phyloP scores from a whole-genome alignment of 2,113 vertebrate species.

The Hirundichthys speculiger region DNA sequence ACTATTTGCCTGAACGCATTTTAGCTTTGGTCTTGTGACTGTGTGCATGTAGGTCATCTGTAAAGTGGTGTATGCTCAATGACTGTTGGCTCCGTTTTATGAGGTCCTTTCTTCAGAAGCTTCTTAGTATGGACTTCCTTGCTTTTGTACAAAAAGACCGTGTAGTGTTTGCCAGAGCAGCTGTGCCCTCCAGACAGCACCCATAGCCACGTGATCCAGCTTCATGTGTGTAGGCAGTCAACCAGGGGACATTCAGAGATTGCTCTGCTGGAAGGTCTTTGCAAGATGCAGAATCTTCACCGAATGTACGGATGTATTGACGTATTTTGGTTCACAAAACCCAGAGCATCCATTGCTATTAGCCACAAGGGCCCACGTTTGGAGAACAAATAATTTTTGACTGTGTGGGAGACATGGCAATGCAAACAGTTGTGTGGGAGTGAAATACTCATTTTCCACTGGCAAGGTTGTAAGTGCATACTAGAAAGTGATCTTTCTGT shows the following conservation, averaged over 20 bases:
- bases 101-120: conserved; percentile 25
- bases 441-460: conserved; percentile 27
- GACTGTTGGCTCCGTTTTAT: conserved; percentile 33
- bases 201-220: conserved; percentile 33
- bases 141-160: conserved; percentile 50
- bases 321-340: conserved; percentile 44
- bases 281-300: conserved; percentile 8
- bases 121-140: conserved; percentile 61
- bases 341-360: conserved; percentile 1
- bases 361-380: conserved; percentile 1
- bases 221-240: conserved; percentile 38
- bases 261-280: conserved; percentile 15
- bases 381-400: conserved; percentile 19
- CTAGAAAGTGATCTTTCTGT: conserved; percentile 10
- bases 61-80: conserved; percentile 49
- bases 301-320: neutral
- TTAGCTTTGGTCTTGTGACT: conserved; percentile 30
- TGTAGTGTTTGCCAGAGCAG: conserved; percentile 64
- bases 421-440: conserved; percentile 38
- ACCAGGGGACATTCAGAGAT: neutral
- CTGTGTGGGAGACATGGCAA: conserved; percentile 34
- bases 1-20: conserved; percentile 35
- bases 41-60: conserved; percentile 62
- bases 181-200: conserved; percentile 51
- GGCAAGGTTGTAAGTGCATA: conserved; percentile 5